Evolutionary conservation across 1,140 invertebrate species (phyloP).

Genomic region (Euwallacea fornicatus): DNA sequence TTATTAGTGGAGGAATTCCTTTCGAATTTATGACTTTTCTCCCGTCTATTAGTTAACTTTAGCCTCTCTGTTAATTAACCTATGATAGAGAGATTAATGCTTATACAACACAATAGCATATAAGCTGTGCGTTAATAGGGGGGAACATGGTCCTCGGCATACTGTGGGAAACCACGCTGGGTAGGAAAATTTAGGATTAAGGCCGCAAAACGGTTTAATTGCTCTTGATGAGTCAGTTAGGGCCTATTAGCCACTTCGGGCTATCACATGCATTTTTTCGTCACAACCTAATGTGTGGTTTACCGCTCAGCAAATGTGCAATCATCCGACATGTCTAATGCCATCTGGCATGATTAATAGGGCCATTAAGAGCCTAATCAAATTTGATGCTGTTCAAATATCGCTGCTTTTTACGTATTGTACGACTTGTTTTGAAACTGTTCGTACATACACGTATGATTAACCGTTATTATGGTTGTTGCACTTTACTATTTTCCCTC

Average conservation of each 20-base stretch:
- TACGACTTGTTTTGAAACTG: too few species aligned
- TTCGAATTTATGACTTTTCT: slow-evolving; percentile 24
- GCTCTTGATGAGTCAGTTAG: background rate
- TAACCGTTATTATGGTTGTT: too few species aligned
- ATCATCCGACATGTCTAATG: slow-evolving; percentile 4
- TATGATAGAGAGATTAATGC: background rate
- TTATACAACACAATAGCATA: too few species aligned
- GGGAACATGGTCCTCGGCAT: too few species aligned
- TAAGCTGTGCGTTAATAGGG: too few species aligned
- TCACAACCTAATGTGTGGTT: background rate
- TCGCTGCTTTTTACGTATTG: too few species aligned
- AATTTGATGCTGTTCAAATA: too few species aligned
- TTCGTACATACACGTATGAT: too few species aligned
- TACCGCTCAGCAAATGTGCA: slow-evolving; percentile 3
- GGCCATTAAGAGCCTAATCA: background rate
- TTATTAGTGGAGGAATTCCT: slow-evolving; percentile 23
- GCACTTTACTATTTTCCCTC: too few species aligned
- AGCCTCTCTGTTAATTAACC: background rate
- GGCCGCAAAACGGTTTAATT: background rate
- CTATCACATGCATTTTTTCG: slow-evolving; percentile 4
- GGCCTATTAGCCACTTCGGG: background rate
- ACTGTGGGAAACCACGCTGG: too few species aligned
- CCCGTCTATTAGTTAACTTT: background rate
- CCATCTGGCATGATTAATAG: slow-evolving; percentile 6
- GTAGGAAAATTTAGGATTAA: too few species aligned